Percentiles rank a stretch among this genome's conserved stretches.
These are phyloP conservation scores for Trachythela sp. DNA, from an alignment of 64 coral and sea anemone species.

Conservation along the genomic window DNA sequence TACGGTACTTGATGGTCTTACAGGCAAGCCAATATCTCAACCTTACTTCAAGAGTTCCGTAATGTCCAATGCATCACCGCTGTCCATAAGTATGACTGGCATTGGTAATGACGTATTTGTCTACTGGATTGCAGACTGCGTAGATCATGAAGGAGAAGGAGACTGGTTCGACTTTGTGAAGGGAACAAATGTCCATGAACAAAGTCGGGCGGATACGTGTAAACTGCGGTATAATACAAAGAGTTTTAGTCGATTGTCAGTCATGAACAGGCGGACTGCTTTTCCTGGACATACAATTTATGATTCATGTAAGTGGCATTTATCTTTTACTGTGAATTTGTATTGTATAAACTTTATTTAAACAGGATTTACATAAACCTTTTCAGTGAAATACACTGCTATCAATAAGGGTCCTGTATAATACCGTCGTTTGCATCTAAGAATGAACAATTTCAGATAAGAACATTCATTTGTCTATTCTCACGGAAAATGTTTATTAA, in stretches of 20 bases:
- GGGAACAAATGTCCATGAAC: slow-evolving; percentile 97
- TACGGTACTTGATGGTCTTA: slow-evolving; percentile 81
- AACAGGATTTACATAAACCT: too few relatives aligned
- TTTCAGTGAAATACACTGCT: too few relatives aligned
- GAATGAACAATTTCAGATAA: too few relatives aligned
- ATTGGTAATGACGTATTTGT: slow-evolving; percentile 81
- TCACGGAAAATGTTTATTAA: too few relatives aligned
- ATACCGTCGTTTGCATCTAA: too few relatives aligned
- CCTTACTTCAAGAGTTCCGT: slow-evolving; percentile 71
- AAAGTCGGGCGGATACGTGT: slow-evolving; percentile 94
- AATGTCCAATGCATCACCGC: slow-evolving; percentile 75
- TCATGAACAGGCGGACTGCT: slow-evolving; percentile 70
- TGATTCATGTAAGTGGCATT: slow-evolving; percentile 64
- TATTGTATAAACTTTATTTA: too few relatives aligned
- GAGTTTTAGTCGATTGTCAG: slow-evolving; percentile 79
- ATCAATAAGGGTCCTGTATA: too few relatives aligned
- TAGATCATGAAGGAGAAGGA: slow-evolving; percentile 83
- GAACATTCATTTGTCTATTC: too few relatives aligned
- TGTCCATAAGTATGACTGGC: slow-evolving; percentile 84
- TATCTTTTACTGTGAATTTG: not conserved
- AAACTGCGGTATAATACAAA: slow-evolving; percentile 83
- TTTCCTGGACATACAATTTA: slow-evolving; percentile 90
- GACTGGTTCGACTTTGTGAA: slow-evolving; percentile 85
- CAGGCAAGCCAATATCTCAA: slow-evolving; percentile 64
- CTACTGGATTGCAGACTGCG: slow-evolving; percentile 92